phyloP scores from a whole-genome alignment of 2,888 invertebrate species.

The Cantharis rufa region DNA sequence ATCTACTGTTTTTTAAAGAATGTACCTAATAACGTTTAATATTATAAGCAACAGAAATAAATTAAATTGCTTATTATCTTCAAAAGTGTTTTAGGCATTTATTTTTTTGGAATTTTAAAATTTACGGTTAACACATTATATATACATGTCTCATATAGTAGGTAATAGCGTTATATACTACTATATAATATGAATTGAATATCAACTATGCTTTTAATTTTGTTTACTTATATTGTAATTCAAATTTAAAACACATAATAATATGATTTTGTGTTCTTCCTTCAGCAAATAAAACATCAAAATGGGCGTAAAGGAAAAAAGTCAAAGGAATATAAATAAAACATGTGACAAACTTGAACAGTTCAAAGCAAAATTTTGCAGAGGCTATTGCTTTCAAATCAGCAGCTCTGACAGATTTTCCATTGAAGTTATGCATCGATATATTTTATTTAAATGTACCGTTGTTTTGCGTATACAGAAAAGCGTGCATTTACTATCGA shows the following conservation, averaged over 20 bases:
- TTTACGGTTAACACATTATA: neutral
- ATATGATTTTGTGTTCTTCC: conserved; percentile 37
- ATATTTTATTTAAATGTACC: neutral
- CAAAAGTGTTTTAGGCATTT: neutral
- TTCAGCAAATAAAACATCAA: conserved; percentile 44
- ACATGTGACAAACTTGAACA: conserved; percentile 49
- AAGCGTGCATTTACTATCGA: neutral
- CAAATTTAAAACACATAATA: conserved; percentile 33
- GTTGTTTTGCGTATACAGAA: neutral
- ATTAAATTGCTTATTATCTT: neutral
- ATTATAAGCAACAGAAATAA: neutral
- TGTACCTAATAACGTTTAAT: conserved; percentile 12
- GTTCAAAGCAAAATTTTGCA: conserved; percentile 43
- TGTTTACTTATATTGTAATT: conserved; percentile 3
- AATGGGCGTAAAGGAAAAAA: conserved; percentile 43
- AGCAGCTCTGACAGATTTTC: conserved; percentile 1
- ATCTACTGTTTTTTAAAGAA: conserved; percentile 19
- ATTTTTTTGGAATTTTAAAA: neutral
- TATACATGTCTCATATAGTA: neutral
- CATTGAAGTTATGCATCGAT: neutral
- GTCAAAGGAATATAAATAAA: conserved; percentile 46
- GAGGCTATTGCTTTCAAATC: conserved; percentile 6
- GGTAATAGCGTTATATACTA: neutral
- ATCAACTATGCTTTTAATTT: neutral
- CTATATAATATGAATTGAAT: neutral